Percentiles rank a stretch among this genome's conserved stretches.
Evolutionary conservation across 2,113 vertebrate species (phyloP).

Genomic region (Smithornis capensis): DNA sequence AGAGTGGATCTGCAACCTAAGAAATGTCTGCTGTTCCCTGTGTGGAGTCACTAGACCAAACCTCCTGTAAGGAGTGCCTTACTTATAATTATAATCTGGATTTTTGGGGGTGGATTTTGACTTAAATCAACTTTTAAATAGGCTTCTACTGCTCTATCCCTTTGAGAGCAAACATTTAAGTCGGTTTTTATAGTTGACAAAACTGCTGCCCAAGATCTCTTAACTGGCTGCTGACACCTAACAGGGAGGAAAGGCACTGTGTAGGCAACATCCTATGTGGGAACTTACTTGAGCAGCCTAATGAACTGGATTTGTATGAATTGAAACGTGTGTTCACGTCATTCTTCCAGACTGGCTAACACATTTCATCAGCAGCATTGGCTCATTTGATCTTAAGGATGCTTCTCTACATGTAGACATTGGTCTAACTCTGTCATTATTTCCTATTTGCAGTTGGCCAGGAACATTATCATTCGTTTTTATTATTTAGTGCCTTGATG

Average conservation of each 20-base stretch:
- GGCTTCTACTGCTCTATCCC: not conserved
- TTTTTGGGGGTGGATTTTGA: not conserved
- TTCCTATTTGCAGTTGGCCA: not conserved
- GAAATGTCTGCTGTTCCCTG: not conserved
- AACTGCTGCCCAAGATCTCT: not conserved
- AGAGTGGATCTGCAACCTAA: not conserved
- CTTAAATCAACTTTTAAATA: not conserved
- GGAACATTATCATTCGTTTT: not conserved
- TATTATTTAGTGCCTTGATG: not conserved
- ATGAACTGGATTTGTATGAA: not conserved
- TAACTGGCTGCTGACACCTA: not conserved
- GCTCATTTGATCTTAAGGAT: not conserved
- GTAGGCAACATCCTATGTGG: not conserved
- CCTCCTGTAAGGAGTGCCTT: not conserved
- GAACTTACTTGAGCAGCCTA: not conserved
- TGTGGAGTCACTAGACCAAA: not conserved
- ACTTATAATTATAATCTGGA: not conserved
- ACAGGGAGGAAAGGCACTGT: not conserved
- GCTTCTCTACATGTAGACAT: not conserved
- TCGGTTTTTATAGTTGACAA: not conserved
- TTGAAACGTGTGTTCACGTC: not conserved
- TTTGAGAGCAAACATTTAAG: not conserved
- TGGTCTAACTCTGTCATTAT: fast-evolving
- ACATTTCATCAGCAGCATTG: not conserved
- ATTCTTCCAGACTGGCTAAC: too few species aligned